Evolutionary conservation across 2,113 vertebrate species (phyloP).

Genomic region (Tupaia tana): DNA sequence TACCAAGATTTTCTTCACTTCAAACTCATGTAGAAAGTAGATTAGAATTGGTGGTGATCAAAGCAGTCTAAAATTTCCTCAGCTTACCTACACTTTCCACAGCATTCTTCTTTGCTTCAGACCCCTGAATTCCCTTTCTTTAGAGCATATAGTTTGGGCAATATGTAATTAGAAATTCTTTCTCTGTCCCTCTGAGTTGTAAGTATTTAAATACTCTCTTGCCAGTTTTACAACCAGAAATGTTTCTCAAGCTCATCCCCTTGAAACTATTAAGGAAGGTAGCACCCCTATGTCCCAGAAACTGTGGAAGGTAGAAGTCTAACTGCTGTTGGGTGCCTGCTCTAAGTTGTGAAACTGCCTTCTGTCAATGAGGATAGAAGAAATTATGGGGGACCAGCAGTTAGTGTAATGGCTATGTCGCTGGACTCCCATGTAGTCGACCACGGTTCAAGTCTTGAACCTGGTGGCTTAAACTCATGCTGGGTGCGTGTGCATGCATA

Average conservation of each 20-base stretch:
- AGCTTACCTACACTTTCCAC: background rate
- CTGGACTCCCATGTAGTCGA: too few relatives aligned
- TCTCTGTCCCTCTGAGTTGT: background rate
- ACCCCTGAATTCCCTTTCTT: background rate
- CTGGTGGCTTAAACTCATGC: too few relatives aligned
- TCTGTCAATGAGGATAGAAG: background rate
- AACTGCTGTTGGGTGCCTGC: background rate
- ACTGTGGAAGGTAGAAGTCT: background rate
- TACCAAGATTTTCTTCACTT: background rate
- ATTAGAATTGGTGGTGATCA: background rate
- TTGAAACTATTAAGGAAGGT: background rate
- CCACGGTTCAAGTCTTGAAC: too few relatives aligned
- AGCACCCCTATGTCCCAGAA: background rate
- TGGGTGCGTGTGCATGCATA: too few relatives aligned
- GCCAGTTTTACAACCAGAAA: background rate
- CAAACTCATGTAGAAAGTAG: background rate
- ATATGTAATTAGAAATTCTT: background rate
- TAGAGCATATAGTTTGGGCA: background rate
- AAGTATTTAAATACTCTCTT: background rate
- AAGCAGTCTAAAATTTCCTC: background rate
- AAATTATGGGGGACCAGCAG: background rate
- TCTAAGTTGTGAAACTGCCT: background rate
- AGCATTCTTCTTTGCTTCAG: background rate
- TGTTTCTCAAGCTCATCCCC: background rate
- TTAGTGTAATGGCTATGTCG: too few relatives aligned